These are phyloP conservation scores for Spicauda simplicius DNA, from an alignment of 2,888 invertebrate genomes.

Conservation along the genomic window DNA sequence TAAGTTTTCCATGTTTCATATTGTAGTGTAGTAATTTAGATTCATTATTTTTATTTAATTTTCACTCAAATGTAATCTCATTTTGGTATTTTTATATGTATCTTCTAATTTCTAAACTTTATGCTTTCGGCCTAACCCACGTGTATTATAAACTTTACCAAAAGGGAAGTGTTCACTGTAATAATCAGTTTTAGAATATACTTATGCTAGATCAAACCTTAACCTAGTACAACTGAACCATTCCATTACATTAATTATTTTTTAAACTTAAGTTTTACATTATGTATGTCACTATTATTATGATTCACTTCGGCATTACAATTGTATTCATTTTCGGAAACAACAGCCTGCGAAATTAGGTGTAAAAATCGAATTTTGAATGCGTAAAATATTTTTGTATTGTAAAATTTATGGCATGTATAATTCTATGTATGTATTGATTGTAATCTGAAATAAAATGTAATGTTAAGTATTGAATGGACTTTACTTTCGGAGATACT, in stretches of 20 bases:
- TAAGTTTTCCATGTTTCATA: constrained; percentile 43
- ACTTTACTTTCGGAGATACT: constrained; percentile 50
- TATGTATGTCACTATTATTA: constrained; percentile 34
- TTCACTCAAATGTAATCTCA: constrained; percentile 72
- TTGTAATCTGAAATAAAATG: constrained; percentile 75
- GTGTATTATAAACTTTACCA: constrained; percentile 53
- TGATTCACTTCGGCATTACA: constrained; percentile 21
- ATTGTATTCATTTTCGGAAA: constrained; percentile 26
- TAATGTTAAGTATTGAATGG: constrained; percentile 66
- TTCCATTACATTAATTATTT: constrained; percentile 54
- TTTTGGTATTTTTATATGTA: constrained; percentile 53
- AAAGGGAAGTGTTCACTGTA: constrained; percentile 68
- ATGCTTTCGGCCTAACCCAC: constrained; percentile 39
- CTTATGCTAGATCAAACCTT: constrained; percentile 45
- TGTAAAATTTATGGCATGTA: constrained; percentile 75
- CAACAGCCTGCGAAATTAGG: constrained; percentile 18
- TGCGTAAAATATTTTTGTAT: constrained; percentile 78
- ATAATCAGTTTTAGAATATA: constrained; percentile 39
- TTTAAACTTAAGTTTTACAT: constrained; percentile 38
- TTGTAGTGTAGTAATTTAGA: constrained; percentile 26
- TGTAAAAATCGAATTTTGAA: constrained; percentile 45
- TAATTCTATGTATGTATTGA: constrained; percentile 65
- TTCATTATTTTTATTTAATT: constrained; percentile 43
- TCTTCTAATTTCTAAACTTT: constrained; percentile 39
- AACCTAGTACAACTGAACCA: constrained; percentile 58